Percentiles rank a stretch among this genome's conserved stretches.
These are phyloP conservation scores for Habropoda laboriosa DNA, from an alignment of 1,140 invertebrate genomes.

Conservation along the genomic window DNA sequence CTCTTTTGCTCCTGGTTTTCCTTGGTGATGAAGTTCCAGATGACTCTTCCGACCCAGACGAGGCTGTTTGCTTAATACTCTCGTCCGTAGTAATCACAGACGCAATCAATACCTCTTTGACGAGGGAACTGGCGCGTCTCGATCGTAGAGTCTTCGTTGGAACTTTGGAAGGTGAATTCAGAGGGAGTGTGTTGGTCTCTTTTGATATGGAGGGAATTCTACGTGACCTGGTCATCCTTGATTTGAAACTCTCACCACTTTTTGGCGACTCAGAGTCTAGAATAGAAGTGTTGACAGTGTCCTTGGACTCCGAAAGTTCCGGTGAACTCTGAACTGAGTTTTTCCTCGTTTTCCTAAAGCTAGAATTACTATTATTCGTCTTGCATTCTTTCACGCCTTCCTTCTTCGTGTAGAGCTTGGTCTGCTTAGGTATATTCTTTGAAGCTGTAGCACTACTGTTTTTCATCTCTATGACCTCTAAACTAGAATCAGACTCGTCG, in stretches of 20 bases:
- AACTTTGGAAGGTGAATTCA: neutral
- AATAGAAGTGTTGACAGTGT: neutral
- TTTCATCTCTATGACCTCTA: conserved; percentile 33
- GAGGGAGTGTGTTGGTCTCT: conserved; percentile 3
- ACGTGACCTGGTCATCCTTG: conserved; percentile 56
- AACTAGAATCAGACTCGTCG: conserved; percentile 71
- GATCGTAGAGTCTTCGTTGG: neutral
- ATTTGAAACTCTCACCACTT: neutral
- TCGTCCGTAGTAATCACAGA: conserved; percentile 15
- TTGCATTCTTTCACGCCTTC: neutral
- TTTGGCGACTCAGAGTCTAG: neutral
- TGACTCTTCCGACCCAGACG: conserved; percentile 16
- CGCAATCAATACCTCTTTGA: conserved; percentile 44
- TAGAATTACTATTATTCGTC: conserved; percentile 24
- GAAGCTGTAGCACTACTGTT: neutral
- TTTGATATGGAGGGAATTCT: conserved; percentile 58
- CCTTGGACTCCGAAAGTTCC: neutral
- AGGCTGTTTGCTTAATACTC: neutral
- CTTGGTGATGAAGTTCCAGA: neutral
- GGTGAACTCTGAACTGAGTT: neutral
- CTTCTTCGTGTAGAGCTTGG: neutral
- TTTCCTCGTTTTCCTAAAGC: neutral
- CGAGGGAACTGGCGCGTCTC: conserved; percentile 50
- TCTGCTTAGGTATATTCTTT: neutral
- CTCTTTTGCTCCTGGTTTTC: conserved; percentile 13